A percentile compares a stretch with the other conserved stretches of the same genome.
These are phyloP conservation scores for Cantharis nigra DNA, from an alignment of 2,888 invertebrate genomes.

Conservation along the genomic window DNA sequence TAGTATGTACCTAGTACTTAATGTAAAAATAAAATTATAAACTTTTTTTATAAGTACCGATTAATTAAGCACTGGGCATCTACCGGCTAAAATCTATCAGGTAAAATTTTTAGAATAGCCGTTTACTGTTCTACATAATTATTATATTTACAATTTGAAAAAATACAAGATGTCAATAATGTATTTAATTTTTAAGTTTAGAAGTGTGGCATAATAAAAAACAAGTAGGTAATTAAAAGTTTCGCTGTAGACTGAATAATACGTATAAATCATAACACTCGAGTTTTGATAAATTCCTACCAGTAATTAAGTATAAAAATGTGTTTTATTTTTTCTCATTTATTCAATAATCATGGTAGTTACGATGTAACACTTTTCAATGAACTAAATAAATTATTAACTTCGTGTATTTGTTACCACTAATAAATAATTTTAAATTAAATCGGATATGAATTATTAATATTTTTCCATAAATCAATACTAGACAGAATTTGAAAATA, in stretches of 20 bases:
- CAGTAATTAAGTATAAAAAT: too few species aligned
- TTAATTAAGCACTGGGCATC: background rate
- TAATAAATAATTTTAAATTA: background rate
- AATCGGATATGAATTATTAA: background rate
- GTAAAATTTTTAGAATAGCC: conserved; percentile 25
- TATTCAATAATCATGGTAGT: background rate
- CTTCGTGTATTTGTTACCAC: background rate
- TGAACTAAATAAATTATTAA: background rate
- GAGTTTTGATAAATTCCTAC: background rate
- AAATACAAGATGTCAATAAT: conserved; percentile 2
- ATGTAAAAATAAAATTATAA: background rate
- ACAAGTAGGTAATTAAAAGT: background rate
- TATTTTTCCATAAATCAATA: background rate
- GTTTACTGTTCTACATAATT: conserved; percentile 8
- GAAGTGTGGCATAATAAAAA: background rate
- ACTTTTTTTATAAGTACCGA: background rate
- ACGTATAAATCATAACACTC: background rate
- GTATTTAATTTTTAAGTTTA: background rate
- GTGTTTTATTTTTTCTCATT: background rate
- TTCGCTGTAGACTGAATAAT: background rate
- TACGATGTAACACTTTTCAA: background rate
- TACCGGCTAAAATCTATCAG: conserved; percentile 14
- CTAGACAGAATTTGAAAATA: background rate
- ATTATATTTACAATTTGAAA: conserved; percentile 10
- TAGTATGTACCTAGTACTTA: background rate